Evolutionary conservation across 2,113 vertebrate genomes (phyloP).

Genomic region (Centropristis striata): DNA sequence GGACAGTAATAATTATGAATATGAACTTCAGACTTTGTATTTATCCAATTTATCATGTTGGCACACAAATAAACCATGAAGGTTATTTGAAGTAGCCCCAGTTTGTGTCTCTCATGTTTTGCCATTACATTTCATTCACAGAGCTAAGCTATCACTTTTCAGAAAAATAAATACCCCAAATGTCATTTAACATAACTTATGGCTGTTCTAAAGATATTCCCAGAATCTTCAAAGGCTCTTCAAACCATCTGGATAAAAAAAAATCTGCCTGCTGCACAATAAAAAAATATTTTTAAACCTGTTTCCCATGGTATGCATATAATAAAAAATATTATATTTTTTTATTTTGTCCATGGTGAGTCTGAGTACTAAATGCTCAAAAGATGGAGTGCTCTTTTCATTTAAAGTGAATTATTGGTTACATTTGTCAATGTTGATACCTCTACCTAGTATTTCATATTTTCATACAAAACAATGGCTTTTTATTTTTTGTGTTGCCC

Average conservation of each 20-base stretch:
- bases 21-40: neutral
- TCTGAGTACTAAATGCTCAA: neutral
- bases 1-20: neutral
- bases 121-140: neutral
- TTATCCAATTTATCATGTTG: constrained; percentile 17
- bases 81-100: neutral
- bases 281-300: neutral
- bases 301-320: neutral
- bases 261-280: neutral
- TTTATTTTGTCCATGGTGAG: neutral
- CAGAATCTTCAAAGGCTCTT: constrained; percentile 8
- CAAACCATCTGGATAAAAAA: neutral
- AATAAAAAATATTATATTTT: neutral
- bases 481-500: too few species aligned
- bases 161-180: neutral
- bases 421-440: too few species aligned
- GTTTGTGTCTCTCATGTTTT: neutral
- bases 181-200: neutral
- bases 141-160: neutral
- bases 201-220: constrained; percentile 6
- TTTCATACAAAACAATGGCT: too few species aligned
- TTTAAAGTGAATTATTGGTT: neutral
- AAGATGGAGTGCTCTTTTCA: neutral
- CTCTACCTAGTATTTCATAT: too few species aligned
- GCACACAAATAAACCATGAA: neutral